Evolutionary conservation across 2,113 vertebrate genomes (phyloP).

Genomic region (Centropristis striata): DNA sequence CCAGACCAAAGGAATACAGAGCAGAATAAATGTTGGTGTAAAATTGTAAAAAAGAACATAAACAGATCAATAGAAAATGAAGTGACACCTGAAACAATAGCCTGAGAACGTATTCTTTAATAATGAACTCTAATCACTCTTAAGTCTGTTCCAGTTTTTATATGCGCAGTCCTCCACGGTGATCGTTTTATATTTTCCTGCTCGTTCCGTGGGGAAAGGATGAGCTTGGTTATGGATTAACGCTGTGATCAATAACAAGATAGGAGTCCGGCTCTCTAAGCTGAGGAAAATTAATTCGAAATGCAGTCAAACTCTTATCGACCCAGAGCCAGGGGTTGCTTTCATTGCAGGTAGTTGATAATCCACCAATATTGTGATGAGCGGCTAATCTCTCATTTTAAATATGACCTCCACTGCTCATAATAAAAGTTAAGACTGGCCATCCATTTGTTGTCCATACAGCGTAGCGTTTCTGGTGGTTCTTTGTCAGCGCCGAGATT

Average conservation of each 20-base stretch:
- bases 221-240: slow-evolving; percentile 98
- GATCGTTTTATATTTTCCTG: slow-evolving; percentile 90
- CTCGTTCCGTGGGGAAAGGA: slow-evolving; percentile 89
- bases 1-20: slow-evolving; percentile 45
- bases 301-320: slow-evolving; percentile 98
- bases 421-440: slow-evolving; percentile 73
- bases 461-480: slow-evolving; percentile 12
- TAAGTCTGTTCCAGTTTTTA: slow-evolving; percentile 83
- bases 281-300: slow-evolving; percentile 98
- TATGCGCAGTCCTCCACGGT: slow-evolving; percentile 89
- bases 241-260: slow-evolving; percentile 95
- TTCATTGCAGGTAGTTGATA: slow-evolving; percentile 96
- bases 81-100: slow-evolving; percentile 39
- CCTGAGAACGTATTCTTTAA: slow-evolving; percentile 68
- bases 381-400: slow-evolving; percentile 97
- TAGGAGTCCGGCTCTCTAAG: slow-evolving; percentile 91
- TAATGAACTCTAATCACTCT: slow-evolving; percentile 75
- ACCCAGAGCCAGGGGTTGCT: slow-evolving; percentile 93
- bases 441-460: slow-evolving; percentile 64
- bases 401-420: slow-evolving; percentile 86
- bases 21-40: slow-evolving; percentile 33
- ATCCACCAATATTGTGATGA: slow-evolving; percentile 97
- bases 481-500: slow-evolving; percentile 41
- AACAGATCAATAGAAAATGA: slow-evolving; percentile 52
- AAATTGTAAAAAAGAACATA: slow-evolving; percentile 30